Evolutionary conservation across 2,797 vertebrate species (phyloP), one percentile per base, ranked within the genome.

Genomic region (Argya squamiceps): DNA sequence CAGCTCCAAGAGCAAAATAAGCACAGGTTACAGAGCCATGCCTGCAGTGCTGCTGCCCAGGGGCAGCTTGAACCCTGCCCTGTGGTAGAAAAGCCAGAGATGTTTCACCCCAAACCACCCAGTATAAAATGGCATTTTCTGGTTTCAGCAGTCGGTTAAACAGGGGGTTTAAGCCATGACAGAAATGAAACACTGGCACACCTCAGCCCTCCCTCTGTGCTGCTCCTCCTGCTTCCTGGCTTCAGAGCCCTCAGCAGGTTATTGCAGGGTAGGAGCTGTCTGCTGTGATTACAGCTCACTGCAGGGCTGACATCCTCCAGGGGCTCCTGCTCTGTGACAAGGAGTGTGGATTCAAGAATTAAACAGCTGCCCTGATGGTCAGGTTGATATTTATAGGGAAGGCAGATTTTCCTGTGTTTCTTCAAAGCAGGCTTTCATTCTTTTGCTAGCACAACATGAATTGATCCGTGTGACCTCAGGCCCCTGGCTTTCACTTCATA

Each of bases 361-460:
- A 82, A 93, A 80, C 41, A 86, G 36, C 85, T 41, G 36, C 41
- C 88, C 55, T 86, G 70, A 81, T 67, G 67, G 52, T 67, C 77
- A 89, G 50, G 76, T 63, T 81, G 82, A 47, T 86, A 69, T 82
- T 93, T 84, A 53, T 11, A 87, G 56, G 74, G 67, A 92, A 91
- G 68, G 82, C 58, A 85, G 82, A 59, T 81, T 91, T 93, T 73
- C 64, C 87, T 63, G 58, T 53, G 75, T 74, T 84, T 30, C 68
- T 80, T 82, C 88, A 92, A 73, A 94, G 70, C 67, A 77, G 32
- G 46, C 56, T 94, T 95, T 88, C 63, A 52, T 78, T 90, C 70
- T 76, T 92, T 93, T 58, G 36, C 75, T 79, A 92, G 74, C 70
- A 88, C 80, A 92, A 84, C 41, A 52, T 50, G 81, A 63, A 96